A percentile compares a stretch with the other conserved stretches of the same genome.
Conservation (phyloP, 1,140 invertebrate species). For the Cyclina sinensis region DNA sequence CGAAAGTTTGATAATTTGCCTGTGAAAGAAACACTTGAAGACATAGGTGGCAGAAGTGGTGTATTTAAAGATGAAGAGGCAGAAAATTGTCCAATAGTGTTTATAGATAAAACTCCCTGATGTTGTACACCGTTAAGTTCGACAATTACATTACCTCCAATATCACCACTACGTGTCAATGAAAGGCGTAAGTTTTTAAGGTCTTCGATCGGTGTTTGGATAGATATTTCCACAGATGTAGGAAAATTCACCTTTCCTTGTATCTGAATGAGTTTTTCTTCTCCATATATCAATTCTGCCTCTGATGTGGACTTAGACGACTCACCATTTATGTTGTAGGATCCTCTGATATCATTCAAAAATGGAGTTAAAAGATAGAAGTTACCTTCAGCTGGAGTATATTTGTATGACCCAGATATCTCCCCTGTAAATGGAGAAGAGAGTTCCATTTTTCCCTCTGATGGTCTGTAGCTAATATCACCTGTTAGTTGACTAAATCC, state of each 20-base stretch:
- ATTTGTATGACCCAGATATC: neutral
- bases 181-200: neutral
- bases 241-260: neutral
- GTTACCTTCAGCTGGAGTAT: neutral
- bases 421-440: neutral
- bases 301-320: neutral
- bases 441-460: neutral
- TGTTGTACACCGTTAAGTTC: neutral
- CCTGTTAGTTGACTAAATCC: neutral
- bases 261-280: neutral
- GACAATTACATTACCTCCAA: neutral
- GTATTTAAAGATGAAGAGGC: neutral
- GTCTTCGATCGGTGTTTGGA: neutral
- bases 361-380: neutral
- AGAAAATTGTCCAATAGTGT: neutral
- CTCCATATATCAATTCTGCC: neutral
- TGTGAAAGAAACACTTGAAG: neutral
- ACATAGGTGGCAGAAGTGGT: conserved; percentile 17
- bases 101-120: neutral
- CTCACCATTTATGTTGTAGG: neutral
- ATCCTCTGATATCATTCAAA: neutral
- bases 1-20: conserved; percentile 29
- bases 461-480: neutral
- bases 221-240: neutral
- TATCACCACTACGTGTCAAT: neutral